Base-by-base conservation (phyloP, 1,140 invertebrate species). In the Lucilia sericata region DNA sequence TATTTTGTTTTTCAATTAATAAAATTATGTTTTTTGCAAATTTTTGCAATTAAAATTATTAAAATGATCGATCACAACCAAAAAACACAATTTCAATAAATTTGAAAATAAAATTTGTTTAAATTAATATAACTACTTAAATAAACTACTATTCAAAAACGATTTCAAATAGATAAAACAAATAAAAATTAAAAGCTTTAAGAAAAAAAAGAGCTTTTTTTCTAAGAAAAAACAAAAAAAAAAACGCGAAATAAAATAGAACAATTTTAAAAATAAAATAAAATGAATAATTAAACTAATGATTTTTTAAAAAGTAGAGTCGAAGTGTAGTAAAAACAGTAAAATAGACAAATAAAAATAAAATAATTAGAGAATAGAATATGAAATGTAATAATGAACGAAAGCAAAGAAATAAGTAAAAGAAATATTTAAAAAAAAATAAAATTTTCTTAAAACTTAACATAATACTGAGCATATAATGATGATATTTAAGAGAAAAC, bases 381-480 rank as follows among this genome's bases (percentile, higher is more conserved):
- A n/a, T n/a, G 25, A 2, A 30, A 30, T 30, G 25, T 2, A 30
- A 30, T 2, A 30, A 30, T 30, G 25, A 30, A 30, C 25, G 13
- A 85, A 83, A 87, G 85, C 84, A 83, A 21, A 74, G 86, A 86
- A 85, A 86, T 86, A 87, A 86, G 84, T 85, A 87, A 87, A 84
- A 85, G 85, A 84, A 83, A 86, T 82, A 30, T 30, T 30, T 30
- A 30, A 30, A 30, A 30, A n/a, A 30, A 30, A 47, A 74, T n/a
- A 55, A 60, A 49, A 70, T 5, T 7, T 74, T 21, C 74, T 78
- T 78, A 84, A 78, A 84, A 42, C 74, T 84, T 84, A 84, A 60
- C 74, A 84, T 83, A 83, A 83, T 83, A 83, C 82, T 83, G 82
- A 83, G 70, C 82, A 83, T 42, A 83, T 70, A 74, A 51, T 51